phyloP scores from a whole-genome alignment of 2,113 vertebrate genomes.

The Meleagris gallopavo region DNA sequence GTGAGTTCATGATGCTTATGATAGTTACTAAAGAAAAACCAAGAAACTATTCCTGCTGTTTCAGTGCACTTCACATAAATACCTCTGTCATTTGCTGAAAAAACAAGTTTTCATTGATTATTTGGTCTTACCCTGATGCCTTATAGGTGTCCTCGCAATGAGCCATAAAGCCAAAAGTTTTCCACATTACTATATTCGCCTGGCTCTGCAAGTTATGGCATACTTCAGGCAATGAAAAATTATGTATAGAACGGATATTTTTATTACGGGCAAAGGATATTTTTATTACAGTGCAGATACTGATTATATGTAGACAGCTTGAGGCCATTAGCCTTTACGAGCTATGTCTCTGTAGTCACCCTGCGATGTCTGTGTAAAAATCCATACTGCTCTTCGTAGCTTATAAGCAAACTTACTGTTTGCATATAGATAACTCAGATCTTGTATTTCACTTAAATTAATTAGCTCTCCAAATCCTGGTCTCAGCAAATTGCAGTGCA shows the following conservation, averaged over 20 bases:
- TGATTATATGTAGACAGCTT: not conserved
- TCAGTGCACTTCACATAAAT: not conserved
- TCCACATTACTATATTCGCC: fast-evolving
- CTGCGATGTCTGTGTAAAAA: not conserved
- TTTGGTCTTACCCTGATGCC: not conserved
- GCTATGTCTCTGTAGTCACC: not conserved
- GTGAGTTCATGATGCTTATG: not conserved
- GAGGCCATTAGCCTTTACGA: not conserved
- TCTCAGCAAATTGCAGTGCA: not conserved
- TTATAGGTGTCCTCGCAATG: not conserved
- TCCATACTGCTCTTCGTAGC: not conserved
- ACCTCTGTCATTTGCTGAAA: not conserved
- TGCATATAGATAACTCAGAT: not conserved
- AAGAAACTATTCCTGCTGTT: not conserved
- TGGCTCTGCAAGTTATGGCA: not conserved
- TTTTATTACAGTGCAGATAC: not conserved
- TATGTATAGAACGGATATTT: not conserved
- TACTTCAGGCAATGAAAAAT: not conserved
- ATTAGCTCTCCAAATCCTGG: not conserved
- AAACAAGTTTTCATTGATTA: not conserved
- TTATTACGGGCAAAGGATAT: not conserved
- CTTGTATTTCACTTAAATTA: not conserved
- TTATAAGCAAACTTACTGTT: not conserved
- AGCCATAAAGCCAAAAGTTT: not conserved
- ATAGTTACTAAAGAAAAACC: not conserved